Percentiles rank a stretch among this genome's conserved stretches.
phyloP scores from a whole-genome alignment of 2,888 invertebrate species.

The Lithodes maja region DNA sequence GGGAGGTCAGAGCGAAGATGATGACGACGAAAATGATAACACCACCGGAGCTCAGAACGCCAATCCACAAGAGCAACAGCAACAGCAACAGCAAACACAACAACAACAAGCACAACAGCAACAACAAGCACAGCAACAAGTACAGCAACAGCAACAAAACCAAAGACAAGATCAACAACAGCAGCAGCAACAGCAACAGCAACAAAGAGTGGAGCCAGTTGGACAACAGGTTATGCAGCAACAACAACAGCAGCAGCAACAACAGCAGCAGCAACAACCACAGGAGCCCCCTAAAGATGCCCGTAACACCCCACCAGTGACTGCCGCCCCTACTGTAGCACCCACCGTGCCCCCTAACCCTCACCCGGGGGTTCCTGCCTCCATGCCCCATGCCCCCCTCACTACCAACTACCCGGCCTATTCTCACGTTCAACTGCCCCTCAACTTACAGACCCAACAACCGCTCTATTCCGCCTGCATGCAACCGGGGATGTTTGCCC shows the following conservation, averaged over 20 bases:
- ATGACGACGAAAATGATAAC: slow-evolving; percentile 64
- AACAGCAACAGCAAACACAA: slow-evolving; percentile 42
- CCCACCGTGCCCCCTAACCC: slow-evolving; percentile 51
- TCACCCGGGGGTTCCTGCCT: slow-evolving; percentile 57
- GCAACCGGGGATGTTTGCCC: slow-evolving; percentile 70
- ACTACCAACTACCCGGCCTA: slow-evolving; percentile 68
- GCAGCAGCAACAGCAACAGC: slow-evolving; percentile 47
- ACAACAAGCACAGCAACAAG: slow-evolving; percentile 43
- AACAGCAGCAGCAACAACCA: slow-evolving; percentile 33
- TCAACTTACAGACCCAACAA: slow-evolving; percentile 69
- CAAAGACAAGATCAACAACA: slow-evolving; percentile 47
- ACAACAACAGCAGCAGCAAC: slow-evolving; percentile 59
- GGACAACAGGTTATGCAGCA: slow-evolving; percentile 54
- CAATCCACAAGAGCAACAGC: slow-evolving; percentile 39
- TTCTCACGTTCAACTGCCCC: slow-evolving; percentile 69
- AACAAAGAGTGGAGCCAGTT: slow-evolving; percentile 27
- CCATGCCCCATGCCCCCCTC: slow-evolving; percentile 65
- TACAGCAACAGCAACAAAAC: slow-evolving; percentile 44
- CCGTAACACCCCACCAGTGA: slow-evolving; percentile 55
- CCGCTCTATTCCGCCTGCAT: slow-evolving; percentile 70
- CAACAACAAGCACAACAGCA: slow-evolving; percentile 40
- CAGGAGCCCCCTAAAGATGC: slow-evolving; percentile 61
- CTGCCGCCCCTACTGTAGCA: slow-evolving; percentile 38
- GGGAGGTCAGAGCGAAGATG: slow-evolving; percentile 64
- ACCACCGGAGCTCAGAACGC: slow-evolving; percentile 57